Evolutionary conservation across 53 echinoderm and acorn worm genomes (phyloP).

Genomic region (Temnopleurus reevesii): DNA sequence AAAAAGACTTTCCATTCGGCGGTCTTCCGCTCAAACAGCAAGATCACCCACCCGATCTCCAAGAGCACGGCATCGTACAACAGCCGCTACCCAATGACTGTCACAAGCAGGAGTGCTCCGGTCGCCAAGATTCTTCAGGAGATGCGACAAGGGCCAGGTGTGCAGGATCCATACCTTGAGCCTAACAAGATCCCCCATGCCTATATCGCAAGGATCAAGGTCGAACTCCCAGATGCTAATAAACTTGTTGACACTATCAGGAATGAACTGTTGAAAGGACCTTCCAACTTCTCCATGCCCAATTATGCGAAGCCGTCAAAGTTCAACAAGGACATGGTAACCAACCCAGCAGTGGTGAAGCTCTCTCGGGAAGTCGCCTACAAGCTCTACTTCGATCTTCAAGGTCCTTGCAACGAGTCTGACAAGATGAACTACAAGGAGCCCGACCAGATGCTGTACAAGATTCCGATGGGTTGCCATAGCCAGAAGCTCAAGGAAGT

Average conservation of each 20-base stretch:
- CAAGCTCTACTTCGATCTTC: constrained; percentile 58
- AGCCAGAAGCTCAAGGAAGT: constrained; percentile 52
- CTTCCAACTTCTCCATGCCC: constrained; percentile 48
- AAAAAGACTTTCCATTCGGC: constrained; percentile 53
- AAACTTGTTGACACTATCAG: constrained; percentile 46
- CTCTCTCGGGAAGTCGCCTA: constrained; percentile 52
- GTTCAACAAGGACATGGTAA: constrained; percentile 57
- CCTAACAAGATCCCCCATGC: constrained; percentile 52
- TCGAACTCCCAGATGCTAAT: constrained; percentile 47
- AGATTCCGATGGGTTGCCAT: constrained; percentile 55
- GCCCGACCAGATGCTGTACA: constrained; percentile 25
- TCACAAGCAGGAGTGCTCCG: not conserved
- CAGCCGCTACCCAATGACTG: not conserved
- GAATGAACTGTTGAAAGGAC: constrained; percentile 49
- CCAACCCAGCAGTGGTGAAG: constrained; percentile 44
- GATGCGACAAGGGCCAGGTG: constrained; percentile 17
- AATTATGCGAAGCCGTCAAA: constrained; percentile 51
- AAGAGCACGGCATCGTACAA: constrained; percentile 35
- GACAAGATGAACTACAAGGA: constrained; percentile 60
- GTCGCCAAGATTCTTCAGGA: constrained; percentile 39
- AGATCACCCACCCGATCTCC: constrained; percentile 10
- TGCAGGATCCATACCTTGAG: constrained; percentile 42
- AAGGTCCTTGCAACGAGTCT: constrained; percentile 50
- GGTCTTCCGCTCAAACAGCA: constrained; percentile 15
- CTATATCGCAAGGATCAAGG: constrained; percentile 52